Conservation (phyloP, 1,140 invertebrate species). For the Neodiprion virginianus region DNA sequence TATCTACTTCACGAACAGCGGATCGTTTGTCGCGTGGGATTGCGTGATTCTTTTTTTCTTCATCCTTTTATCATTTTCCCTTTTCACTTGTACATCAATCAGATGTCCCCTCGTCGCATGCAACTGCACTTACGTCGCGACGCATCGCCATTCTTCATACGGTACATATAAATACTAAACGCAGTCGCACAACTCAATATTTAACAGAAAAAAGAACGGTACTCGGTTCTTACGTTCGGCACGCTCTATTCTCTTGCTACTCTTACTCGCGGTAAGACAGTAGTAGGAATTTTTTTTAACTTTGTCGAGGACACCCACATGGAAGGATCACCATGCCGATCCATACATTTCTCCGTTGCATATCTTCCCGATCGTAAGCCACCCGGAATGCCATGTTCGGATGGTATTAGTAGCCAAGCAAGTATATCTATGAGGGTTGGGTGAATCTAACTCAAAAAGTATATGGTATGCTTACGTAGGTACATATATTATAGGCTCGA, state of each 20-base stretch:
- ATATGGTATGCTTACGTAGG: not conserved
- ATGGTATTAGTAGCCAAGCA: too few species aligned
- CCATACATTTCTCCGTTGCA: too few species aligned
- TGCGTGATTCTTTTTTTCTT: not conserved
- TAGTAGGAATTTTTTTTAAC: too few species aligned
- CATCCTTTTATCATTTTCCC: not conserved
- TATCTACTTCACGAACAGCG: too few species aligned
- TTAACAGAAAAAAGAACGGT: too few species aligned
- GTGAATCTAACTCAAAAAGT: not conserved
- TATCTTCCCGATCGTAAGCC: too few species aligned
- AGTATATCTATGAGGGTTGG: not conserved
- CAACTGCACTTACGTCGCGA: not conserved
- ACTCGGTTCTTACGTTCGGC: too few species aligned
- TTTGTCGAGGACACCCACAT: too few species aligned
- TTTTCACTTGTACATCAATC: not conserved
- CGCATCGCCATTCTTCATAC: not conserved
- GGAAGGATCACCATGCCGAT: too few species aligned
- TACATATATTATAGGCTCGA: not conserved
- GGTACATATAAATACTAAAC: not conserved
- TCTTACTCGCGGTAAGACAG: too few species aligned
- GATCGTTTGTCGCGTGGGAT: not conserved
- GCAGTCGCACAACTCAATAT: not conserved
- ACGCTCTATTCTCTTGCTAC: too few species aligned
- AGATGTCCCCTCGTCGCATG: not conserved
- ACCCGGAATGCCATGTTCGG: too few species aligned